Conservation (phyloP, 2,113 vertebrate genomes). For the Anhinga anhinga region DNA sequence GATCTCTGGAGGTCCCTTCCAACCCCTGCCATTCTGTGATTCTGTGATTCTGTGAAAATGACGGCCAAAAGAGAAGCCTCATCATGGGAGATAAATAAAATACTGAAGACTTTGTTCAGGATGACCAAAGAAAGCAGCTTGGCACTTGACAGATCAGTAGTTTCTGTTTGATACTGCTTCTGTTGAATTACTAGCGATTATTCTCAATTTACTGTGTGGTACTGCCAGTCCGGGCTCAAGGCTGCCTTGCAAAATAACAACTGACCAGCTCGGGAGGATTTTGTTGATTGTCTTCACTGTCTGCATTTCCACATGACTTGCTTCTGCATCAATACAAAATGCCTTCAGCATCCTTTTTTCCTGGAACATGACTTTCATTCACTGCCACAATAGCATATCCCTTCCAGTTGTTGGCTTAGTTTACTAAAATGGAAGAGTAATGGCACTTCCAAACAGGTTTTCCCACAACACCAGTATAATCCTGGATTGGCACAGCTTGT, state of each 20-base stretch:
- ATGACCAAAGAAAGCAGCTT: background rate
- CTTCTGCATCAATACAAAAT: background rate
- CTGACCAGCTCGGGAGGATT: background rate
- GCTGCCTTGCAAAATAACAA: background rate
- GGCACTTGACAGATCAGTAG: background rate
- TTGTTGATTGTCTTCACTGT: background rate
- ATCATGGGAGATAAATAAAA: background rate
- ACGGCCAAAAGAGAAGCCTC: background rate
- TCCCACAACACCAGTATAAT: background rate
- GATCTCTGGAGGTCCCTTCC: too few species aligned
- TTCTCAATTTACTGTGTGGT: background rate
- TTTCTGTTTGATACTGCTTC: background rate
- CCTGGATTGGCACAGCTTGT: background rate
- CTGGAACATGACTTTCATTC: background rate
- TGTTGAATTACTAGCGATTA: background rate
- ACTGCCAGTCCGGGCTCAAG: background rate
- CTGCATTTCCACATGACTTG: background rate
- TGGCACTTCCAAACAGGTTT: background rate
- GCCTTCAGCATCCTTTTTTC: background rate
- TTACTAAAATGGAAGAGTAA: background rate
- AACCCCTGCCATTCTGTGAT: too few species aligned
- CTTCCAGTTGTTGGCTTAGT: background rate
- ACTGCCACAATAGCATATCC: background rate
- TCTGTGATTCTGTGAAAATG: background rate
- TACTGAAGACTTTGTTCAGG: background rate